Conservation (phyloP, 2,113 vertebrate species). For the Osmerus eperlanus region DNA sequence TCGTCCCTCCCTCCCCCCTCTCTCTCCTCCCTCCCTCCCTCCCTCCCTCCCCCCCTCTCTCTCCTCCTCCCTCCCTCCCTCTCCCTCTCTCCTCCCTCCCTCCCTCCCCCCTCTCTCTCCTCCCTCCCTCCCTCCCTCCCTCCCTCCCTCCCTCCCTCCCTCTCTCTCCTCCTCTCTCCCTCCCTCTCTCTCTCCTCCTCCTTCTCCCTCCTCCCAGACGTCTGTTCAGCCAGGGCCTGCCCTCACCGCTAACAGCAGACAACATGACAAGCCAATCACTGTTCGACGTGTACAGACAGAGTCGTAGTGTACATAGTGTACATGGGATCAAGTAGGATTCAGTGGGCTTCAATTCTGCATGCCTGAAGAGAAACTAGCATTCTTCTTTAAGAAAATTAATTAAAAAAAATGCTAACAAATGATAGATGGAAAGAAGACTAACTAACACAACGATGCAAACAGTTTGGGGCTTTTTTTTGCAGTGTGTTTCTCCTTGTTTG, state of each 20-base stretch:
- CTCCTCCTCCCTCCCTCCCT: not conserved
- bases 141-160: not conserved
- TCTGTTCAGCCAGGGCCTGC: not conserved
- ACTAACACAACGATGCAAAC: conserved; percentile 7
- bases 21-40: not conserved
- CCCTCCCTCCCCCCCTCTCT: not conserved
- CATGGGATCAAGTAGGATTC: conserved; percentile 52
- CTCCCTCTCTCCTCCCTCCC: not conserved
- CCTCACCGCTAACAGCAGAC: not conserved
- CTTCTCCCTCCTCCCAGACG: not conserved
- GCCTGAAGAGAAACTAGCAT: conserved; percentile 71
- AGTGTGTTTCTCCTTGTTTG: conserved; percentile 17
- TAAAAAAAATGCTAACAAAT: conserved; percentile 13
- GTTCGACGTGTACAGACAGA: conserved; percentile 3
- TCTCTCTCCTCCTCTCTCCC: not conserved
- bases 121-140: not conserved
- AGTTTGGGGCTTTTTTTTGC: conserved; percentile 25
- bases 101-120: no score
- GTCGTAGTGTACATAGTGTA: not conserved
- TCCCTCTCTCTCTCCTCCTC: not conserved
- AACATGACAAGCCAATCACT: conserved; percentile 4
- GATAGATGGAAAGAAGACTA: not conserved
- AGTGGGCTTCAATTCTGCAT: conserved; percentile 77
- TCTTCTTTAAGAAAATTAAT: conserved; percentile 50
- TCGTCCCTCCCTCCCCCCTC: not conserved